Evolutionary conservation across 2,888 invertebrate genomes (phyloP).

Genomic region (Trissolcus brochymenae): DNA sequence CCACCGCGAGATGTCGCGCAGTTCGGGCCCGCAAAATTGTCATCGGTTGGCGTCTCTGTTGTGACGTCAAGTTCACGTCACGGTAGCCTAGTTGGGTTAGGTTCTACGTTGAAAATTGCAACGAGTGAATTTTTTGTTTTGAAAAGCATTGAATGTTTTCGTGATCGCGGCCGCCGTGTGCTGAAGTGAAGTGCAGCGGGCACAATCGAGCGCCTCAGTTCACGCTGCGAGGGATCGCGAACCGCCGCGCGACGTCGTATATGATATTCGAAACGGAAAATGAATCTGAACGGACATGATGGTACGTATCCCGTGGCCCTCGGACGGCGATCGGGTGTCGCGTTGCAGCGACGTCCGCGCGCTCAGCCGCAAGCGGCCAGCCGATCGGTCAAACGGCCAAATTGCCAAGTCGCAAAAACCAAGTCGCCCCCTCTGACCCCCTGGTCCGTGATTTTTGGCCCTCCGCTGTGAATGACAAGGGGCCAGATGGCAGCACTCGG

Average conservation of each 20-base stretch:
- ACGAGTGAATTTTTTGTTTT: slow-evolving; percentile 81
- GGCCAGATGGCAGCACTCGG: slow-evolving; percentile 75
- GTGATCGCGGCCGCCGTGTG: slow-evolving; percentile 78
- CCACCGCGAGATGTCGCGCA: background rate
- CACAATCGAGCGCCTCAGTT: slow-evolving; percentile 60
- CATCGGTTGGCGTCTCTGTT: slow-evolving; percentile 15
- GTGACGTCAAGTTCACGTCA: slow-evolving; percentile 69
- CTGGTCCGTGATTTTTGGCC: slow-evolving; percentile 23
- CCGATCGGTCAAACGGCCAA: background rate
- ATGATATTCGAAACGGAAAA: slow-evolving; percentile 79
- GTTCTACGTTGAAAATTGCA: slow-evolving; percentile 83
- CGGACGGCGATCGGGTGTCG: slow-evolving; percentile 7
- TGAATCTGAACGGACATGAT: slow-evolving; percentile 98
- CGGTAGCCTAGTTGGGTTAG: slow-evolving; percentile 84
- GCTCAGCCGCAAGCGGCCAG: background rate
- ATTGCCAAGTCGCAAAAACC: background rate
- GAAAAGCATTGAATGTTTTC: slow-evolving; percentile 79
- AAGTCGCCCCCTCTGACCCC: background rate
- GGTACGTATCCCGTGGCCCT: slow-evolving; percentile 82
- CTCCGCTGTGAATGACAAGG: slow-evolving; percentile 70
- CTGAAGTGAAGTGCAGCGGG: slow-evolving; percentile 76
- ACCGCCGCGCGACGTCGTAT: slow-evolving; percentile 72
- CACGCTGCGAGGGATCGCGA: slow-evolving; percentile 69
- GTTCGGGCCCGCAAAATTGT: background rate
- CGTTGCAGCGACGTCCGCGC: background rate